phyloP scores from a whole-genome alignment of 2,888 invertebrate genomes.

The Automeris io region DNA sequence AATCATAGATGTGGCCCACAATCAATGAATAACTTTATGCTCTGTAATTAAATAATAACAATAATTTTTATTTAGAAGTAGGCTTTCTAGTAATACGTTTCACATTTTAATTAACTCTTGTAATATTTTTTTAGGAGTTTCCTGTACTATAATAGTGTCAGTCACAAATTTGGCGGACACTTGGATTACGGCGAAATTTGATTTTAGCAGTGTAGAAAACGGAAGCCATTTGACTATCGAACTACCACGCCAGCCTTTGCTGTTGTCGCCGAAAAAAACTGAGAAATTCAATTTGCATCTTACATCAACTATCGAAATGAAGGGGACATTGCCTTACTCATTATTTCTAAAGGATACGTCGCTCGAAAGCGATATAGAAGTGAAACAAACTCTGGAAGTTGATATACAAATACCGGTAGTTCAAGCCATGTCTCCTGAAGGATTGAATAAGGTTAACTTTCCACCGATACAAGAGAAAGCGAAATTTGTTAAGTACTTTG shows the following conservation, averaged over 20 bases:
- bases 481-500: conserved; percentile 41
- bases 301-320: conserved; percentile 49
- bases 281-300: conserved; percentile 48
- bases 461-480: conserved; percentile 44
- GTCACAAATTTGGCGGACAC: conserved; percentile 51
- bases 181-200: conserved; percentile 57
- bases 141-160: conserved; percentile 35
- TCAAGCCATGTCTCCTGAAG: conserved; percentile 57
- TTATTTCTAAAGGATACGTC: conserved; percentile 51
- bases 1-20: no score
- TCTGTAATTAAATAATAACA: background rate
- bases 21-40: conserved; percentile 3
- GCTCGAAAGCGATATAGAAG: conserved; percentile 43
- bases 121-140: conserved; percentile 38
- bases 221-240: conserved; percentile 45
- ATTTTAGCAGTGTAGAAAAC: conserved; percentile 39
- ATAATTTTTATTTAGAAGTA: no score
- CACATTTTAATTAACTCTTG: no score
- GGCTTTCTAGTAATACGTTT: no score
- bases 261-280: conserved; percentile 51
- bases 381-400: conserved; percentile 38
- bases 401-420: conserved; percentile 54
- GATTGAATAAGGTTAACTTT: conserved; percentile 50
- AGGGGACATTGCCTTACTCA: conserved; percentile 36
- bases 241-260: conserved; percentile 50